Conservation (phyloP, 2,888 invertebrate species). For the Erebia aethiops region DNA sequence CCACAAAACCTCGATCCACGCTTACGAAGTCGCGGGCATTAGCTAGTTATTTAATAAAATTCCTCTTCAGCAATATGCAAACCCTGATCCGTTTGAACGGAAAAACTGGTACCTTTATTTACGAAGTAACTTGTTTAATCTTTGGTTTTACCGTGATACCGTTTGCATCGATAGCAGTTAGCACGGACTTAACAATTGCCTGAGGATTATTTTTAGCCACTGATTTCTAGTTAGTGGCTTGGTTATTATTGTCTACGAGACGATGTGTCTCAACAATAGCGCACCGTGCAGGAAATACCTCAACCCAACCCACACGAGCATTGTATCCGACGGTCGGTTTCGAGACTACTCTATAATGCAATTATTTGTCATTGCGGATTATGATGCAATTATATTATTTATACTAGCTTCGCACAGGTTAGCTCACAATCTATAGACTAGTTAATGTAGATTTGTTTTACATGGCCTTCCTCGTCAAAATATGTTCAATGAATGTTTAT, state of each 20-base stretch:
- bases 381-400: not conserved
- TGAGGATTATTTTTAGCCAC: constrained; percentile 10
- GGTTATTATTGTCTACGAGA: constrained; percentile 11
- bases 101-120: too few relatives aligned
- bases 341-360: constrained; percentile 14
- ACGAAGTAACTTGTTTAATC: too few relatives aligned
- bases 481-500: too few relatives aligned
- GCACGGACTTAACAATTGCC: not conserved
- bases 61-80: too few relatives aligned
- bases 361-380: constrained; percentile 10
- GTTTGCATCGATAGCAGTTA: not conserved
- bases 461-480: too few relatives aligned
- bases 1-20: too few relatives aligned
- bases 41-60: too few relatives aligned
- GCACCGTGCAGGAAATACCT: constrained; percentile 33
- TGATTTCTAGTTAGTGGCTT: constrained; percentile 4
- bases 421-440: too few relatives aligned
- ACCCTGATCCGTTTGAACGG: not conserved
- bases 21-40: too few relatives aligned
- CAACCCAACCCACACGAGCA: constrained; percentile 20
- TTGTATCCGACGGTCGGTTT: constrained; percentile 23
- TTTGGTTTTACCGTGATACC: not conserved
- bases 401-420: too few relatives aligned
- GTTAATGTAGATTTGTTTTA: too few relatives aligned
- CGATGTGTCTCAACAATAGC: constrained; percentile 21